phyloP scores from a whole-genome alignment of 1,140 invertebrate genomes.

The Chymomyza costata region DNA sequence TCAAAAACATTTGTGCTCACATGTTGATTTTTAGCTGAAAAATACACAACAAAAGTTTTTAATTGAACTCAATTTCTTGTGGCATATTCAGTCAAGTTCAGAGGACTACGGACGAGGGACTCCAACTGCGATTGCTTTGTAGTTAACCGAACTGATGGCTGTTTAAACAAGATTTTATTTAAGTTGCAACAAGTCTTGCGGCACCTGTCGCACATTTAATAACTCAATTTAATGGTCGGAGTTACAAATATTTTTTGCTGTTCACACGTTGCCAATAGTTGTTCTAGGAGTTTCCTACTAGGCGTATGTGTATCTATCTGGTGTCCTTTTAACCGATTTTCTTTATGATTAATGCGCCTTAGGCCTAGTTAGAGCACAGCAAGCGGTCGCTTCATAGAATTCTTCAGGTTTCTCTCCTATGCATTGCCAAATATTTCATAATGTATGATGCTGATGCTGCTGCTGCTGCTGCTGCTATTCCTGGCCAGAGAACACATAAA shows the following conservation, averaged over 20 bases:
- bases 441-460: conserved; percentile 34
- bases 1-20: conserved; percentile 22
- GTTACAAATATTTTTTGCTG: conserved; percentile 31
- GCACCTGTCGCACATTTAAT: conserved; percentile 59
- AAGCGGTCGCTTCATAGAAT: not conserved
- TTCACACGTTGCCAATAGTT: too few relatives aligned
- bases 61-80: conserved; percentile 52
- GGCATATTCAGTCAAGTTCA: too few relatives aligned
- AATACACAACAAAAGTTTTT: conserved; percentile 20
- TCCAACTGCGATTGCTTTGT: too few relatives aligned
- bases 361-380: too few relatives aligned
- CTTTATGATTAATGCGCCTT: conserved; percentile 44
- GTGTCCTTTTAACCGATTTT: conserved; percentile 44
- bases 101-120: too few relatives aligned
- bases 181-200: conserved; percentile 15
- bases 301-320: conserved; percentile 34
- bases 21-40: conserved; percentile 11
- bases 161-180: conserved; percentile 32
- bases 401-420: conserved; percentile 27
- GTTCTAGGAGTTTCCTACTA: too few relatives aligned
- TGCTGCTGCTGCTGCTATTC: not conserved
- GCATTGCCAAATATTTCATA: conserved; percentile 62
- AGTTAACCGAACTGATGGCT: conserved; percentile 51
- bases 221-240: conserved; percentile 57
- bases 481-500: conserved; percentile 44